Evolutionary conservation across 2,888 invertebrate genomes (phyloP).

Genomic region (Alloscopus bannaensis): DNA sequence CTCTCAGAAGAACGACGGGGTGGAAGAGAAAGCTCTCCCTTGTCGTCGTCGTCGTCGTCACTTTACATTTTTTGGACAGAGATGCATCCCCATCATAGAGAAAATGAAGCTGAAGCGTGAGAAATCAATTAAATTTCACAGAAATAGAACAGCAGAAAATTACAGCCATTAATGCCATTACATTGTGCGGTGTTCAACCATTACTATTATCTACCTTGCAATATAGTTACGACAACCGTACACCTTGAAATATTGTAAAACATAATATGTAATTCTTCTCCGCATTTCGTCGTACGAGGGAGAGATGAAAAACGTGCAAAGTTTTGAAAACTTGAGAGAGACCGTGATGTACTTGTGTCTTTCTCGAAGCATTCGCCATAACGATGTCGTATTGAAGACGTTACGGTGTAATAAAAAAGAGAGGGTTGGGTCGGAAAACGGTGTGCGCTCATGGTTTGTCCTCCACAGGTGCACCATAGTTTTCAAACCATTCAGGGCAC

Average conservation of each 20-base stretch:
- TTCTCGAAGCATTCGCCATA: too few species aligned
- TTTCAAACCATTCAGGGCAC: too few species aligned
- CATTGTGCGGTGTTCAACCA: constrained; percentile 38
- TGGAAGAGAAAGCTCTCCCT: constrained; percentile 55
- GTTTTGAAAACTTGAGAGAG: constrained; percentile 23
- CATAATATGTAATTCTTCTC: background rate
- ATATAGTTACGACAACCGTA: too few species aligned
- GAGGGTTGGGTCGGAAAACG: too few species aligned
- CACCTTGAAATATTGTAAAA: background rate
- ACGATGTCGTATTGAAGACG: too few species aligned
- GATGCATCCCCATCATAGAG: background rate
- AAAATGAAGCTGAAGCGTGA: constrained; percentile 59
- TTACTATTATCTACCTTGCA: constrained; percentile 38
- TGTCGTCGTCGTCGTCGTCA: too few species aligned
- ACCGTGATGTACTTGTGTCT: constrained; percentile 7
- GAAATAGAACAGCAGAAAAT: constrained; percentile 67
- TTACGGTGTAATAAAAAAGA: too few species aligned
- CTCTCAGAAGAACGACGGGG: constrained; percentile 14
- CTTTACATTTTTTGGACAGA: too few species aligned
- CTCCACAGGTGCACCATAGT: too few species aligned
- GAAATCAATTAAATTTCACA: constrained; percentile 67
- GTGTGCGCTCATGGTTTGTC: too few species aligned
- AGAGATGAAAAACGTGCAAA: background rate
- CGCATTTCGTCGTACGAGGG: background rate
- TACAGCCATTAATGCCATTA: constrained; percentile 55